A percentile compares a stretch with the other conserved stretches of the same genome.
phyloP scores from a whole-genome alignment of 2,888 invertebrate species.

The Eupeodes latifasciatus region DNA sequence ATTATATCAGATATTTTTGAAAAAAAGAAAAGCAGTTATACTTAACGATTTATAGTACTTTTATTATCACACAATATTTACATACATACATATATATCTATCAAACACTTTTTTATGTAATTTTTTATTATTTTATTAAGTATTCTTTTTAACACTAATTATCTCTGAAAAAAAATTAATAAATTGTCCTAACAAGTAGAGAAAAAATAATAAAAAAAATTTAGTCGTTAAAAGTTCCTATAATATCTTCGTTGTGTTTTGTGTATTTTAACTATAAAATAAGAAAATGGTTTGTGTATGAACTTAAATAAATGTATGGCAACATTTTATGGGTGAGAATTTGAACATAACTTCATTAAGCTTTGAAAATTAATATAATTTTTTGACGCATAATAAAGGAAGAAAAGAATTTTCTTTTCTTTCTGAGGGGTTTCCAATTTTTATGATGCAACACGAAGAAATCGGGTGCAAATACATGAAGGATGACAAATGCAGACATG shows the following conservation, averaged over 20 bases:
- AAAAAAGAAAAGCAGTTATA: not conserved
- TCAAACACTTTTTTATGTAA: conserved; percentile 1
- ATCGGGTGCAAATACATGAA: too few relatives aligned
- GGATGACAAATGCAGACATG: too few relatives aligned
- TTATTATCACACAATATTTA: not conserved
- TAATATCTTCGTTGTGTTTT: not conserved
- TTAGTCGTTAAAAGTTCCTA: conserved; percentile 57
- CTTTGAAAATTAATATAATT: not conserved
- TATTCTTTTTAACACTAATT: not conserved
- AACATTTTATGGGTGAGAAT: not conserved
- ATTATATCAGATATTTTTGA: conserved; percentile 21
- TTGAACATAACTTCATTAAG: not conserved
- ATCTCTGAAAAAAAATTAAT: not conserved
- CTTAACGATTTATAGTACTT: not conserved
- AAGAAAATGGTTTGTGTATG: not conserved
- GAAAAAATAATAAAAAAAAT: not conserved
- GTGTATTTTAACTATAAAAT: not conserved
- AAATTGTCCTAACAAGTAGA: conserved; percentile 12
- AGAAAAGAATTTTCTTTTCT: too few relatives aligned
- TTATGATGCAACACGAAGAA: too few relatives aligned
- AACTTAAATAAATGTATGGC: not conserved
- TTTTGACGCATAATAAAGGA: not conserved
- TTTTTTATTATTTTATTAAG: not conserved
- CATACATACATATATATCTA: too few relatives aligned
- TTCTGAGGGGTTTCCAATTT: too few relatives aligned